Evolutionary conservation across 2,113 vertebrate species (phyloP).

Genomic region (Tapirus terrestris): DNA sequence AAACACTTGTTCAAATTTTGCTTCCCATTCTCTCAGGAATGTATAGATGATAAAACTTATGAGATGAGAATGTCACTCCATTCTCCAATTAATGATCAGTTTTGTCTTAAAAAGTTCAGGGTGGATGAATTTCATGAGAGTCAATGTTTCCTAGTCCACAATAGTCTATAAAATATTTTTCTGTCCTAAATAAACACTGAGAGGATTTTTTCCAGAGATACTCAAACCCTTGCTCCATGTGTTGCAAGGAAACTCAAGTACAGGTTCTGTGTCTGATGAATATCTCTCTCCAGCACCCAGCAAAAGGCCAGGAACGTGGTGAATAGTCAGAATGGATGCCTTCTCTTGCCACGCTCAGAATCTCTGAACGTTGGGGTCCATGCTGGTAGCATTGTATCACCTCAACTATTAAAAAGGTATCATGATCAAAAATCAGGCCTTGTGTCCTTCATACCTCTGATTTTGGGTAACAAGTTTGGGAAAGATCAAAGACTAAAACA

Average conservation of each 20-base stretch:
- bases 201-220: background rate
- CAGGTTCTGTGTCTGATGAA: background rate
- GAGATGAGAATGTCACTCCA: background rate
- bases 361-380: background rate
- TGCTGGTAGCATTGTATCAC: background rate
- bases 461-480: background rate
- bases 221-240: background rate
- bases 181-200: background rate
- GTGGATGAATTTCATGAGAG: background rate
- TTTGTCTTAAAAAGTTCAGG: background rate
- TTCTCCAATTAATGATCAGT: background rate
- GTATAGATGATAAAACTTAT: background rate
- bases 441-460: background rate
- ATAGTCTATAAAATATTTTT: background rate
- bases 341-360: background rate
- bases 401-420: background rate
- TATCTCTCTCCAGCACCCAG: background rate
- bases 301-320: fast-evolving
- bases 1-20: background rate
- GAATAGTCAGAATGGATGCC: background rate
- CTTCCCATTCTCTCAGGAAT: background rate
- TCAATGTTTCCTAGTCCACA: background rate
- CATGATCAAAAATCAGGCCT: background rate
- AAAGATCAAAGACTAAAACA: background rate
- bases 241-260: background rate